Evolutionary conservation across 92 coral and sea anemone genomes (phyloP).

Genomic region (Anthopleura xanthogrammica): DNA sequence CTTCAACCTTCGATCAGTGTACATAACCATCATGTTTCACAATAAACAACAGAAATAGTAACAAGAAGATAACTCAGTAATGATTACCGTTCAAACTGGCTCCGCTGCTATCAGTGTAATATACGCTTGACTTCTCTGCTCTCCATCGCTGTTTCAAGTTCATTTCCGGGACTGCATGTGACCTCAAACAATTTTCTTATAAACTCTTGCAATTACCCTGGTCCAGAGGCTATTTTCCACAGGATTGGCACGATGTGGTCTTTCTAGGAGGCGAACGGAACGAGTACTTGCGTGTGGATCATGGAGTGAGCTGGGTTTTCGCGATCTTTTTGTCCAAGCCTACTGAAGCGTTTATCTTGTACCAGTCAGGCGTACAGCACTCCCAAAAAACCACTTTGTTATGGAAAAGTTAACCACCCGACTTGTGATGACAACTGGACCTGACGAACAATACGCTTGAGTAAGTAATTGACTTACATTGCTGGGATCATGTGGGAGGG

Average conservation of each 20-base stretch:
- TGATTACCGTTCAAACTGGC: no score
- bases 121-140: not conserved
- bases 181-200: not conserved
- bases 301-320: not conserved
- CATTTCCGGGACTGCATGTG: not conserved
- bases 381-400: constrained; percentile 6
- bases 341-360: constrained; percentile 25
- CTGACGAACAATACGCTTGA: constrained; percentile 17
- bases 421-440: constrained; percentile 20
- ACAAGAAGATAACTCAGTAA: no score
- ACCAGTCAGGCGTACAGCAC: constrained; percentile 13
- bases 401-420: constrained; percentile 15
- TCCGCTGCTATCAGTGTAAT: not conserved
- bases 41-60: no score
- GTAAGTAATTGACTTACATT: not conserved
- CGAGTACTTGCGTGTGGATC: not conserved
- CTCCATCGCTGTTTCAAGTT: not conserved
- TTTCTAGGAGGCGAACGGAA: not conserved
- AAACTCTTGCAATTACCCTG: not conserved
- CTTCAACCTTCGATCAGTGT: no score
- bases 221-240: not conserved
- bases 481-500: not conserved
- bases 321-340: constrained; percentile 21
- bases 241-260: not conserved
- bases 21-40: no score